phyloP scores from a whole-genome alignment of 2,797 vertebrate species.

The Megaceryle alcyon region DNA sequence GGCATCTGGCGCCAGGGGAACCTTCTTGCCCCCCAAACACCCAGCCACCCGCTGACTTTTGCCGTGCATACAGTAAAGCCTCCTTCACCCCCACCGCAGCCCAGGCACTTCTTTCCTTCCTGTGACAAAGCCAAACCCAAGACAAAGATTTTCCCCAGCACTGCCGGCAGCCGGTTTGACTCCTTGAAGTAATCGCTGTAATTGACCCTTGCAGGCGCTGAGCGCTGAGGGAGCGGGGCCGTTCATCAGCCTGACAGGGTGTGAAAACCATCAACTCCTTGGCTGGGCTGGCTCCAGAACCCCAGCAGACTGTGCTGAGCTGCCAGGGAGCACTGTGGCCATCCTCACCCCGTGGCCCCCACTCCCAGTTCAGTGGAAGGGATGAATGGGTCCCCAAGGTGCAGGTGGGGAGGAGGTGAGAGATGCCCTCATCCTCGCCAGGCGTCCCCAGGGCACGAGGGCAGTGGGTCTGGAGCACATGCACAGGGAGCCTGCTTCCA shows the following conservation, averaged over 20 bases:
- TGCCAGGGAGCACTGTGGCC: background rate
- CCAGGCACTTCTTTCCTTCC: conserved; percentile 16
- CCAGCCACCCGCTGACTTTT: background rate
- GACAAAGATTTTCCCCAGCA: conserved; percentile 42
- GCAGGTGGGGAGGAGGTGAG: background rate
- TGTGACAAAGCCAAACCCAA: conserved; percentile 11
- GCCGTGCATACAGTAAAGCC: background rate
- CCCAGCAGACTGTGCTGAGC: background rate
- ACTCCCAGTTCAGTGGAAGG: rapidly evolving
- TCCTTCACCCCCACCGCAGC: background rate
- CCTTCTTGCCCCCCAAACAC: background rate
- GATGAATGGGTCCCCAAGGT: background rate
- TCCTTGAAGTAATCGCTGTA: conserved; percentile 67
- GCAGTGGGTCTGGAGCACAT: background rate
- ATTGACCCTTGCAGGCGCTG: conserved; percentile 67
- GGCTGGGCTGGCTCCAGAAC: background rate
- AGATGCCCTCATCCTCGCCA: rapidly evolving
- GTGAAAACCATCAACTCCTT: conserved; percentile 35
- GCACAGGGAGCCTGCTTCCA: background rate
- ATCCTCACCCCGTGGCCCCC: rapidly evolving
- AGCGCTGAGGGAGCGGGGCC: background rate
- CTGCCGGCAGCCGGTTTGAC: conserved; percentile 48
- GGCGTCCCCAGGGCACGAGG: rapidly evolving
- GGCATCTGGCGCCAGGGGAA: background rate
- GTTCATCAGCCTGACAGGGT: conserved; percentile 32